A percentile compares a stretch with the other conserved stretches of the same genome.
These are phyloP conservation scores for Laticauda colubrina DNA, from an alignment of 2,113 vertebrate species.

Conservation along the genomic window DNA sequence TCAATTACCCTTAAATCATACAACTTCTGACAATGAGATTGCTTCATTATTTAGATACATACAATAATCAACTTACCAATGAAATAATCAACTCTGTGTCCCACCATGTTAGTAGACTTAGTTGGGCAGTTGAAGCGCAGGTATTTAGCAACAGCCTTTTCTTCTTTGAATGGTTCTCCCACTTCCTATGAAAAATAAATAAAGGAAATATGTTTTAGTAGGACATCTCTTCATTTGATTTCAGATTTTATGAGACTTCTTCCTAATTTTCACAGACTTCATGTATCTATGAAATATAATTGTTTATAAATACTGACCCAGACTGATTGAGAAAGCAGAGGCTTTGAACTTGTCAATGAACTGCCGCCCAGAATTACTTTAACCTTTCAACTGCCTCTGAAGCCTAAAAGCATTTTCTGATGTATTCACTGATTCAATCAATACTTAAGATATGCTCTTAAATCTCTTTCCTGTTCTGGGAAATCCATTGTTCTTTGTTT, in stretches of 20 bases:
- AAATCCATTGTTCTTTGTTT: background rate
- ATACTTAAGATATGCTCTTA: background rate
- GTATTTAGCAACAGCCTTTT: constrained; percentile 97
- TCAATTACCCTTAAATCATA: background rate
- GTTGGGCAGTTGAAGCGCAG: constrained; percentile 96
- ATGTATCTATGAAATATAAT: background rate
- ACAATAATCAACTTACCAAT: constrained; percentile 76
- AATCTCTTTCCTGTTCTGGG: background rate
- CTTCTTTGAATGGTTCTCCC: constrained; percentile 96
- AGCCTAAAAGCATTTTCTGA: background rate
- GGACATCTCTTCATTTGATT: constrained; percentile 13
- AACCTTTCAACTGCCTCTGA: background rate
- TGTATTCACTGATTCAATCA: background rate
- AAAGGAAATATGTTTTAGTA: constrained; percentile 31
- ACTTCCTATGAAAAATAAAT: constrained; percentile 80
- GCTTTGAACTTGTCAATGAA: background rate
- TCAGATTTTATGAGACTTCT: background rate
- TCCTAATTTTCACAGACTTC: background rate
- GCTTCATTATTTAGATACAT: background rate
- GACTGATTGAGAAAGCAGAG: background rate
- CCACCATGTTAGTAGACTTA: constrained; percentile 99
- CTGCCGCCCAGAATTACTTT: background rate
- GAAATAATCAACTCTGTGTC: constrained; percentile 96
- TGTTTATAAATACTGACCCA: background rate
- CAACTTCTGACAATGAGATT: background rate